Conservation (phyloP, 2,113 vertebrate species). For the Hiodon tergisus region DNA sequence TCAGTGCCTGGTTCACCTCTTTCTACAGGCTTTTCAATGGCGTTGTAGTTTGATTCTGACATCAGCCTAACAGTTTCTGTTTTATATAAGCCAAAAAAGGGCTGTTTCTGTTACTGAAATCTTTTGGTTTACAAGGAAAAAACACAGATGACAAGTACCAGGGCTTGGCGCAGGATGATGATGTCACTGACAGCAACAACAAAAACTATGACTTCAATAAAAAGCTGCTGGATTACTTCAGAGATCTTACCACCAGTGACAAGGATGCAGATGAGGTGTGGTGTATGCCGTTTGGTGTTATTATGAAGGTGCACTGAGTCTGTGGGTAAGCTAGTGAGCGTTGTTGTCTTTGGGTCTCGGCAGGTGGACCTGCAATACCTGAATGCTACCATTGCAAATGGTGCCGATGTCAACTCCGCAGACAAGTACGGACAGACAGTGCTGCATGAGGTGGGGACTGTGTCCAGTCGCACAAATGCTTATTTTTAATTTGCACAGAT, state of each 20-base stretch:
- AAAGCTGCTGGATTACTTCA: conserved; percentile 54
- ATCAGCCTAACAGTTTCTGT: too few relatives aligned
- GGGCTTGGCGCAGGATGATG: conserved; percentile 47
- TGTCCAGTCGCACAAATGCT: background rate
- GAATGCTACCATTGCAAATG: conserved; percentile 38
- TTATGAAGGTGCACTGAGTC: too few relatives aligned
- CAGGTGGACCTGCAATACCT: conserved; percentile 55
- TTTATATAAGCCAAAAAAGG: too few relatives aligned
- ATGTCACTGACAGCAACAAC: conserved; percentile 29
- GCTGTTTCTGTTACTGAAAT: background rate
- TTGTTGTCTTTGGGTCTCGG: background rate
- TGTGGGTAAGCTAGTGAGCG: background rate
- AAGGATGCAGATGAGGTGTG: conserved; percentile 49
- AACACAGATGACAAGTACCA: conserved; percentile 33
- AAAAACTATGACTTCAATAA: conserved; percentile 37
- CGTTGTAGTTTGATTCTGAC: too few relatives aligned
- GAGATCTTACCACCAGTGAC: conserved; percentile 42
- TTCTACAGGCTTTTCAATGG: too few relatives aligned
- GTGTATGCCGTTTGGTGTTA: too few relatives aligned
- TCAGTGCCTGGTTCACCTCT: background rate
- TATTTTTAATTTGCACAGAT: background rate
- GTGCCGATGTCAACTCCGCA: conserved; percentile 50
- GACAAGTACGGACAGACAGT: conserved; percentile 57
- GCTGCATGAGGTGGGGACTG: conserved; percentile 55
- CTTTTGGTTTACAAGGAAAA: conserved; percentile 29